Evolutionary conservation across 30 jellyfish, hydroid and myxozoan genomes (phyloP), one percentile per base, ranked within the genome.

Genomic region (Cassiopea xamachana): DNA sequence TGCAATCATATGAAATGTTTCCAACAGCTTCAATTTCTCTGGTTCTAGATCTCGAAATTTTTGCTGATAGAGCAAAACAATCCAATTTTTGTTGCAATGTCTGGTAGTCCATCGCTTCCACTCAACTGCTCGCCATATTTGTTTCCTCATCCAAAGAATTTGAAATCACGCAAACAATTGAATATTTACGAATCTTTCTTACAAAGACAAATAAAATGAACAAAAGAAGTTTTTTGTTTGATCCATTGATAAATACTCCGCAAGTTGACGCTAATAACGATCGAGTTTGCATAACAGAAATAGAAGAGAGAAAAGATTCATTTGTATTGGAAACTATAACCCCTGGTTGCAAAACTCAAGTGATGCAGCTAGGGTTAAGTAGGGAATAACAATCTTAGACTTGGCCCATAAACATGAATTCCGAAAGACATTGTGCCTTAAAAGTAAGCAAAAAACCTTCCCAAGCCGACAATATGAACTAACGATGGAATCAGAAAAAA

Each of bases 31-130:
- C 60, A 59, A 88, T 58, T 2, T 51, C 81, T 44, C 55, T 69
- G 48, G 83, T n/a, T 17, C 48, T 50, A 18, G 72, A 5, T 60
- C 79, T 88, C 60, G 95, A 77, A 10, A 88, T 70, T 79, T 46
- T 88, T 14, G 95, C 81, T 0, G 95, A 78, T 15, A 88, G 86
- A 27, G 73, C 14, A 19, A 43, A 71, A 59, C 95, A 88, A 70
- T 88, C 90, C 15, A 88, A 78, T 39, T 88, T 88, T 64, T 83
- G 70, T 61, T 79, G 88, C 47, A 88, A 47, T 15, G 87, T 8
- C n/a, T 88, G 87, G 84, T 81, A 60, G 39, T 78, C 84, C 86
- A 77, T 82, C 0, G 27, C 18, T 43, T 0, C 27, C 43, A 19
- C 1, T 70, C 48, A 61, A 70, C 46, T 39, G 60, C 55, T 45